Conservation (phyloP, 2,888 invertebrate species). For the Pachymerium ferrugineum region DNA sequence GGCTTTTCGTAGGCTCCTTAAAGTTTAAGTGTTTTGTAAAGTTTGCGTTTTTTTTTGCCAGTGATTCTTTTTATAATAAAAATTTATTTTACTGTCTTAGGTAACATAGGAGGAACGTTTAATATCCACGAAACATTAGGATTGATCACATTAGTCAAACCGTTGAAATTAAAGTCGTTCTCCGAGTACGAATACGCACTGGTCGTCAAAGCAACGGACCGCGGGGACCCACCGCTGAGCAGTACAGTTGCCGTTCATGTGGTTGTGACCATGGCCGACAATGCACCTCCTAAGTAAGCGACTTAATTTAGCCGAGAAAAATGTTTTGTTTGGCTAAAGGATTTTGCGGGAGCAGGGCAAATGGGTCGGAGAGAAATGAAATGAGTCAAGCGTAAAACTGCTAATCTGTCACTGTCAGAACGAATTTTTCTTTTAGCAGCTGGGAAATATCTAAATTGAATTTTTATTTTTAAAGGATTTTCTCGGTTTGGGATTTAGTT, state of each 20-base stretch:
- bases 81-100: too few species aligned
- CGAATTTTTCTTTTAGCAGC: background rate
- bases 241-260: conserved; percentile 80
- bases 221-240: conserved; percentile 67
- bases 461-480: background rate
- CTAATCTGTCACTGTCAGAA: background rate
- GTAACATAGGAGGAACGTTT: conserved; percentile 83
- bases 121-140: conserved; percentile 73
- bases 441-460: background rate
- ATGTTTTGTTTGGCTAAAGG: background rate
- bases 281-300: conserved; percentile 67
- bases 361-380: background rate
- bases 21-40: too few species aligned
- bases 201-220: conserved; percentile 72
- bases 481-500: background rate
- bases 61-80: too few species aligned
- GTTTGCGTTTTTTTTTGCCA: too few species aligned
- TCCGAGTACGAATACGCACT: conserved; percentile 85
- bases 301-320: background rate
- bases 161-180: conserved; percentile 56
- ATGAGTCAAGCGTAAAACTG: background rate
- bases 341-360: background rate
- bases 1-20: too few species aligned
- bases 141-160: conserved; percentile 50
- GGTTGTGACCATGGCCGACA: conserved; percentile 78